Evolutionary conservation across 2,113 vertebrate species (phyloP).

Genomic region (Ardeotis arabs): DNA sequence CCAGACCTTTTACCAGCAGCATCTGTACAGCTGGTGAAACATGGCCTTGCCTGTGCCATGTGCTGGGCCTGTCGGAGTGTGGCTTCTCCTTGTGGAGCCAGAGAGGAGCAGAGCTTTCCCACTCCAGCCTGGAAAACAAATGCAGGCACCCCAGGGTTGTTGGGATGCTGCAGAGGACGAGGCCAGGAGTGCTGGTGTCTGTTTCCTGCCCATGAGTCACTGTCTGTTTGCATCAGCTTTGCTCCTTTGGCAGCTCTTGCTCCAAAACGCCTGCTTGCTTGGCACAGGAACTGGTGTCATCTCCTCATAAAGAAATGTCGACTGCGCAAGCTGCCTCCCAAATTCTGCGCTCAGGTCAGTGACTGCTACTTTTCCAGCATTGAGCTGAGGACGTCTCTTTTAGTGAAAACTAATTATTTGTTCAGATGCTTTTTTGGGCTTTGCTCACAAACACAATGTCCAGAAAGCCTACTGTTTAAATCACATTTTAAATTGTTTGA

Average conservation of each 20-base stretch:
- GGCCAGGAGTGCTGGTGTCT: background rate
- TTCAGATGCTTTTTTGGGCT: background rate
- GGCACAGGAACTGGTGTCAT: background rate
- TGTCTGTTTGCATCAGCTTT: background rate
- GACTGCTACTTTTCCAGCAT: background rate
- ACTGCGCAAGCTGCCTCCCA: background rate
- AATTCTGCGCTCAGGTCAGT: background rate
- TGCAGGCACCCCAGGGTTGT: too few relatives aligned
- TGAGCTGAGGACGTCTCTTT: background rate
- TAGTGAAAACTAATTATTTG: background rate
- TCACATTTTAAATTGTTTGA: background rate
- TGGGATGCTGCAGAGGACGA: background rate
- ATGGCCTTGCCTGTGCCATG: rapidly evolving
- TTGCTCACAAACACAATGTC: background rate
- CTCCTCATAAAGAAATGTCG: background rate
- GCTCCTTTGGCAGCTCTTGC: background rate
- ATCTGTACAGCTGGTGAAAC: too few relatives aligned
- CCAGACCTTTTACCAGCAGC: background rate
- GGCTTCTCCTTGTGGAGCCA: background rate
- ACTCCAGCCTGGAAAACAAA: background rate
- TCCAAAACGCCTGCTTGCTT: background rate
- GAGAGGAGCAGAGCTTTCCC: background rate
- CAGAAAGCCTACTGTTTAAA: background rate
- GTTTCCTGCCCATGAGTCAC: background rate
- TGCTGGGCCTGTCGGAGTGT: rapidly evolving